phyloP scores from a whole-genome alignment of 2,888 invertebrate species.

The Drosophila basisetae region DNA sequence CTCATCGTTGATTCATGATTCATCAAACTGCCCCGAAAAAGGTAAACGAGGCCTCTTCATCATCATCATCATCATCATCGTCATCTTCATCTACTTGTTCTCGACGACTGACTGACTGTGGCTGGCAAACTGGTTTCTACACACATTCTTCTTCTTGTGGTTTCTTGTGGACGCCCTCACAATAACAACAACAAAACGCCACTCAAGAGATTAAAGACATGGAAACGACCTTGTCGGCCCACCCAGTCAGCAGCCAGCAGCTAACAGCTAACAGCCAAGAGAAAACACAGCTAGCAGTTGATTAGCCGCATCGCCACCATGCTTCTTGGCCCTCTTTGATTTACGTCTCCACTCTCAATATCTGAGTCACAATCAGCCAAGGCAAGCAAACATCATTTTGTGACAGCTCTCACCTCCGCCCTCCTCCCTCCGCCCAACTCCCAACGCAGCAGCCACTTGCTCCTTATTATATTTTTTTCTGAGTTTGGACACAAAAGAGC shows the following conservation, averaged over 20 bases:
- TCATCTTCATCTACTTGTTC: background rate
- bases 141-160: background rate
- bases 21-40: constrained; percentile 50
- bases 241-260: constrained; percentile 26
- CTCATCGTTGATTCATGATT: constrained; percentile 60
- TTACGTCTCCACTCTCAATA: background rate
- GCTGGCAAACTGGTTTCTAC: constrained; percentile 5
- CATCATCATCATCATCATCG: background rate
- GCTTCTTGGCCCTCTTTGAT: background rate
- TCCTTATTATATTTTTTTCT: background rate
- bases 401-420: background rate
- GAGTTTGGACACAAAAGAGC: background rate
- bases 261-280: constrained; percentile 23
- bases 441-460: background rate
- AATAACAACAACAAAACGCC: constrained; percentile 1
- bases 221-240: constrained; percentile 68
- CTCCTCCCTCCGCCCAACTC: background rate
- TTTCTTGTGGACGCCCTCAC: constrained; percentile 45
- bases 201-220: constrained; percentile 11
- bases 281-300: constrained; percentile 10
- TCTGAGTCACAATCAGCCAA: constrained; percentile 3
- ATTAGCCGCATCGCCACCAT: constrained; percentile 18
- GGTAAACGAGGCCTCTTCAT: constrained; percentile 36
- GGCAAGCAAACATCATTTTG: constrained; percentile 43
- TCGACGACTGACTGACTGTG: background rate